phyloP scores from a whole-genome alignment of 2,113 vertebrate species.

The Prietella phreatophila region DNA sequence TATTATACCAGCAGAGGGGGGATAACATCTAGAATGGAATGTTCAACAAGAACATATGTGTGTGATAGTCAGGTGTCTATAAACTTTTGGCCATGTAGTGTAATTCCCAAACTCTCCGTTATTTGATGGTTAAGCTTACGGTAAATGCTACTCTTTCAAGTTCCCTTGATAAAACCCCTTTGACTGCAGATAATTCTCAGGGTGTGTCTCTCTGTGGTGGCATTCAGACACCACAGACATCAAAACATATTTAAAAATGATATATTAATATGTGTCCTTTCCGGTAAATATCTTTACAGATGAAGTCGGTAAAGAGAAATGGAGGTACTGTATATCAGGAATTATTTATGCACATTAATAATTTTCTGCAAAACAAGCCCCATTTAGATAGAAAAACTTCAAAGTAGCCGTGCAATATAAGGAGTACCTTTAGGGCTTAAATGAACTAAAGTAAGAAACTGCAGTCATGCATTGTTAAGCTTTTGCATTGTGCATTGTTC shows the following conservation, averaged over 20 bases:
- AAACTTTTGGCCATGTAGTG: not conserved
- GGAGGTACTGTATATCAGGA: not conserved
- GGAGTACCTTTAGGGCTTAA: not conserved
- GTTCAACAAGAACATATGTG: too few relatives aligned
- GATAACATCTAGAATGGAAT: not conserved
- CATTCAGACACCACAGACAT: not conserved
- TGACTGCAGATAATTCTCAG: not conserved
- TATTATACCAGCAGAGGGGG: too few relatives aligned
- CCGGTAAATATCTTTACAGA: not conserved
- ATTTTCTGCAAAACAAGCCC: not conserved
- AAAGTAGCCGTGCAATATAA: not conserved
- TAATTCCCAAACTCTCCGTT: not conserved
- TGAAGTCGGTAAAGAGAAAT: not conserved
- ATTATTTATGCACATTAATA: not conserved
- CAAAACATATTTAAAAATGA: too few relatives aligned
- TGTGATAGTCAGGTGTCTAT: not conserved
- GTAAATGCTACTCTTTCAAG: not conserved
- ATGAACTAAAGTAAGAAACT: not conserved
- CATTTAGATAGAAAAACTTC: not conserved
- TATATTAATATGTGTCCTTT: not conserved
- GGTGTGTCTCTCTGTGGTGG: not conserved
- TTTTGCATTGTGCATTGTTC: slow-evolving; percentile 14
- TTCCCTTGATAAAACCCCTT: not conserved
- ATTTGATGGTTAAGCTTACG: not conserved
- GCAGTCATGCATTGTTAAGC: not conserved